These are phyloP conservation scores for Mastomys coucha DNA, from an alignment of 2,113 vertebrate species.

Conservation along the genomic window DNA sequence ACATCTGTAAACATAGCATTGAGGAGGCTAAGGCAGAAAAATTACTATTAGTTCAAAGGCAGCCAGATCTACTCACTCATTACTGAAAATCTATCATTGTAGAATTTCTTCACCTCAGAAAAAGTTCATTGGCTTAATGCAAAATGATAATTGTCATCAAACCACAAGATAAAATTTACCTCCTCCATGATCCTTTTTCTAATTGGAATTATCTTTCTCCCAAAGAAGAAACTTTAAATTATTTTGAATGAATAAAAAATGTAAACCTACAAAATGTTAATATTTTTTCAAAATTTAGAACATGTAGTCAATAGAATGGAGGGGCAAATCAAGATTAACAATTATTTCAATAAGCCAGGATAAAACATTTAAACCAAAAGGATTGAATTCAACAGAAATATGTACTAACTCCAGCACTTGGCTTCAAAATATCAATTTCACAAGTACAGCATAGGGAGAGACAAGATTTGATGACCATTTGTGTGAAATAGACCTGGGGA, in stretches of 20 bases:
- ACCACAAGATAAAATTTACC: neutral
- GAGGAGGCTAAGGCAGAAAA: neutral
- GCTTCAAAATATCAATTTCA: slow-evolving; percentile 66
- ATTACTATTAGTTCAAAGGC: neutral
- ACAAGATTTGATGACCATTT: slow-evolving; percentile 24
- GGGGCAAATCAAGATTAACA: slow-evolving; percentile 51
- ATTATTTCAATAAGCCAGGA: slow-evolving; percentile 61
- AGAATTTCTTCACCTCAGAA: slow-evolving; percentile 33
- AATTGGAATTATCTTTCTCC: neutral
- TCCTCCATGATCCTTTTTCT: neutral
- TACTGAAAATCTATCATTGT: neutral
- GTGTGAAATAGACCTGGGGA: slow-evolving; percentile 50
- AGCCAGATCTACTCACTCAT: neutral
- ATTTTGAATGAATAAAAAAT: slow-evolving; percentile 22
- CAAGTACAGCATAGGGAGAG: slow-evolving; percentile 52
- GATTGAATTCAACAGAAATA: slow-evolving; percentile 53
- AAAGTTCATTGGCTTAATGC: neutral
- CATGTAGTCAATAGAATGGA: slow-evolving; percentile 46
- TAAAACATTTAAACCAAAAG: slow-evolving; percentile 31
- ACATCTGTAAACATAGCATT: neutral
- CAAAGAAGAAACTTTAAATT: neutral
- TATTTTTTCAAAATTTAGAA: slow-evolving; percentile 52
- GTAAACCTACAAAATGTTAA: slow-evolving; percentile 15
- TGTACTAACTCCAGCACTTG: neutral
- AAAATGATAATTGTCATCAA: neutral